A percentile compares a stretch with the other conserved stretches of the same genome.
phyloP scores from a whole-genome alignment of 2,888 invertebrate genomes.

The Pyrochroa serraticornis region DNA sequence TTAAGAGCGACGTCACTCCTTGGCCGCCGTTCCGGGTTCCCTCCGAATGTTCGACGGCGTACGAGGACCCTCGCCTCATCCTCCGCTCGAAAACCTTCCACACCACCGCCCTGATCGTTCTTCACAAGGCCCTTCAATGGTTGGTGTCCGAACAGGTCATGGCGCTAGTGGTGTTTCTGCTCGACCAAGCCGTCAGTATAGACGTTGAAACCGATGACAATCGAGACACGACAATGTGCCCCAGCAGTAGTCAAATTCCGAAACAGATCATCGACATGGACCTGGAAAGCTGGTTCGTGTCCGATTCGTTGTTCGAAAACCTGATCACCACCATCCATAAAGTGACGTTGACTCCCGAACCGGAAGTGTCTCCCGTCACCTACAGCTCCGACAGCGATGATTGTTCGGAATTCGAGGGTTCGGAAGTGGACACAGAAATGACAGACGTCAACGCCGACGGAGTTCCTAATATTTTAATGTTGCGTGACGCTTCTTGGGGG shows the following conservation, averaged over 20 bases:
- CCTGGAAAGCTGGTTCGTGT: conserved; percentile 71
- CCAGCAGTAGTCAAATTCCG: conserved; percentile 50
- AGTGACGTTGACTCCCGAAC: conserved; percentile 67
- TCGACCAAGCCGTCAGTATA: conserved; percentile 77
- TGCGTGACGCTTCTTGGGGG: conserved; percentile 30
- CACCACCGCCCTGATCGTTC: conserved; percentile 77
- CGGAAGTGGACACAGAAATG: conserved; percentile 66
- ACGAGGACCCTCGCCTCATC: conserved; percentile 71
- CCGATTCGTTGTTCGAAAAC: conserved; percentile 77
- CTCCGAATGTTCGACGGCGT: conserved; percentile 65
- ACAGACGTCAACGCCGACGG: conserved; percentile 52
- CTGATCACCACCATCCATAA: conserved; percentile 71
- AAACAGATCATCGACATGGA: conserved; percentile 62
- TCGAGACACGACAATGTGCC: conserved; percentile 59
- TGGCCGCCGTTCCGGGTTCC: conserved; percentile 87
- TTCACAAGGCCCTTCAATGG: conserved; percentile 82
- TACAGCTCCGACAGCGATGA: conserved; percentile 75
- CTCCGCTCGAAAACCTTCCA: conserved; percentile 70
- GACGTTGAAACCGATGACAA: conserved; percentile 1
- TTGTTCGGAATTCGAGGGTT: conserved; percentile 79
- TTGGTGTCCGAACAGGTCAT: conserved; percentile 86
- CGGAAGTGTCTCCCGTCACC: conserved; percentile 62
- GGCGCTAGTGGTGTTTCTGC: conserved; percentile 82
- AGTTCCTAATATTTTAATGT: conserved; percentile 33
- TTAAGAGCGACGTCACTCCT: conserved; percentile 52